These are phyloP conservation scores for Octonoba sinensis DNA, from an alignment of 2,888 invertebrate species.

Conservation along the genomic window DNA sequence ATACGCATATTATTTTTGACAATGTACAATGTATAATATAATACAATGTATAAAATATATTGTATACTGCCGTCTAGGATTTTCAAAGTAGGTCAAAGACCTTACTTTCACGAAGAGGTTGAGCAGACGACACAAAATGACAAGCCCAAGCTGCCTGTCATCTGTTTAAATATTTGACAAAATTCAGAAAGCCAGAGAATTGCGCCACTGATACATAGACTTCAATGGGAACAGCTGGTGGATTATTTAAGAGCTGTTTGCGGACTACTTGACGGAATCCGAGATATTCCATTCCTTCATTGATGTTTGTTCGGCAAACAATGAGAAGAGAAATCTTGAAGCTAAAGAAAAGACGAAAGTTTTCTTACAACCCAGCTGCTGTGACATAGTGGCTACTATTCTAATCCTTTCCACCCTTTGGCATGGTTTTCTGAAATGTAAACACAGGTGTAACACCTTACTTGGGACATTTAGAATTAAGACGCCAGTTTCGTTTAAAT, in stretches of 20 bases:
- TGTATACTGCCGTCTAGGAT: no score
- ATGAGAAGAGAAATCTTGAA: conserved; percentile 13
- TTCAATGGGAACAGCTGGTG: conserved; percentile 21
- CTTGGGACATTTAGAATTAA: conserved; percentile 27
- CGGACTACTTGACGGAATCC: conserved; percentile 29
- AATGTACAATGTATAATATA: no score
- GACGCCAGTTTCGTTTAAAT: neutral
- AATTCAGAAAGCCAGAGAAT: conserved; percentile 27
- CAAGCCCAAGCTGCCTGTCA: neutral
- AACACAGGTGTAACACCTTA: conserved; percentile 43
- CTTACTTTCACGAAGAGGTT: no score
- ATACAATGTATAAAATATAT: no score
- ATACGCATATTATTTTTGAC: no score
- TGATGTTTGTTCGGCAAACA: conserved; percentile 35
- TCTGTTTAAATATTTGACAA: conserved; percentile 56
- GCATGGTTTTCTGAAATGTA: conserved; percentile 19
- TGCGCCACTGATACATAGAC: conserved; percentile 23
- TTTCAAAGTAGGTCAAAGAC: no score
- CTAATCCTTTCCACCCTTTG: conserved; percentile 50
- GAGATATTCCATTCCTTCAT: conserved; percentile 3
- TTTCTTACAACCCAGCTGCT: conserved; percentile 35
- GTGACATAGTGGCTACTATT: conserved; percentile 5
- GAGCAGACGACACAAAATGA: no score
- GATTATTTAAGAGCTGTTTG: conserved; percentile 38
- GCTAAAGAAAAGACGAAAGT: conserved; percentile 8